Percentiles rank a stretch among this genome's conserved stretches.
Conservation (phyloP, 2,113 vertebrate genomes). For the Cryptotis parvus region DNA sequence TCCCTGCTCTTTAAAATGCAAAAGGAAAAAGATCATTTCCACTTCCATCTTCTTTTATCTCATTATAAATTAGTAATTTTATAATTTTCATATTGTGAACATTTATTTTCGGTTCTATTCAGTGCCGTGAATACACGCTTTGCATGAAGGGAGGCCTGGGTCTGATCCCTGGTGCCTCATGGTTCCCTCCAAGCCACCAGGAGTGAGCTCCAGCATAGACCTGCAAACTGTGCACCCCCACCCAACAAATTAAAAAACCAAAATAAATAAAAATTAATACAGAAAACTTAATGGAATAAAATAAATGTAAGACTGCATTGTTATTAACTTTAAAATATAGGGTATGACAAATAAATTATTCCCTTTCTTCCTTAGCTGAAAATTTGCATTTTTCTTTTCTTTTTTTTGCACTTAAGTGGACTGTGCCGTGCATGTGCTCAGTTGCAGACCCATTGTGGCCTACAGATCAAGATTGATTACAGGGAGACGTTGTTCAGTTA, state of each 20-base stretch:
- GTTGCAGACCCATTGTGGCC: background rate
- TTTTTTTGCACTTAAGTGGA: background rate
- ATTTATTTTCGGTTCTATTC: too few species aligned
- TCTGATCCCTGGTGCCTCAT: too few species aligned
- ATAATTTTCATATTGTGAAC: constrained; percentile 22
- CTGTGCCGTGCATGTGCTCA: background rate
- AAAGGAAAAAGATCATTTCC: background rate
- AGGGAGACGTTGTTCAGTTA: background rate
- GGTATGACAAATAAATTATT: background rate
- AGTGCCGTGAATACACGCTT: too few species aligned
- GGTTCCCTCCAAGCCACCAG: too few species aligned
- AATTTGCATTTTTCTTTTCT: background rate
- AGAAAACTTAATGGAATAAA: too few species aligned
- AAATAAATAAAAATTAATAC: too few species aligned
- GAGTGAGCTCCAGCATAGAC: too few species aligned
- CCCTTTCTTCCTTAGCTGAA: background rate
- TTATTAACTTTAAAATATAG: too few species aligned
- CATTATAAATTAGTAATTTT: constrained; percentile 33
- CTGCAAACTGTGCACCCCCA: too few species aligned
- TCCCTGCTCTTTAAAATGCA: background rate
- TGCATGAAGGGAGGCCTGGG: too few species aligned
- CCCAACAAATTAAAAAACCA: too few species aligned
- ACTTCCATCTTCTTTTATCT: background rate
- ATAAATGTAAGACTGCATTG: too few species aligned
- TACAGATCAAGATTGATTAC: background rate